Conservation (phyloP, 1,140 invertebrate species). For the Rhyzopertha dominica region DNA sequence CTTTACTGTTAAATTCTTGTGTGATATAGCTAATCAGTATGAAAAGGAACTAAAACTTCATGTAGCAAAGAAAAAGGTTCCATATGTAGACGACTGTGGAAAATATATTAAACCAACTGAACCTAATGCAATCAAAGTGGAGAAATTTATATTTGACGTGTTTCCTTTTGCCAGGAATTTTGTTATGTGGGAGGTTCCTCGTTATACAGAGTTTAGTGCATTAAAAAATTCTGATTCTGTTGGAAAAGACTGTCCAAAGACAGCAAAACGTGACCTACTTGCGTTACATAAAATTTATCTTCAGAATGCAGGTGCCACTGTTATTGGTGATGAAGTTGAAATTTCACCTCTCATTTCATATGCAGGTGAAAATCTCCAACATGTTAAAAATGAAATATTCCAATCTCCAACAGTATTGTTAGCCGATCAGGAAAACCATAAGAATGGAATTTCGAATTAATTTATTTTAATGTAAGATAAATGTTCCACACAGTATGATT, state of each 20-base stretch:
- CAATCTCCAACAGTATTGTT: slow-evolving; percentile 3
- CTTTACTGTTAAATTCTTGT: slow-evolving; percentile 84
- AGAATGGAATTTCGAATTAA: too few species aligned
- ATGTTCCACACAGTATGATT: too few species aligned
- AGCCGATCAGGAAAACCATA: neutral
- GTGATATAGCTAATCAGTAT: slow-evolving; percentile 55
- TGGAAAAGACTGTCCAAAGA: slow-evolving; percentile 86
- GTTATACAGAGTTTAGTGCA: slow-evolving; percentile 94
- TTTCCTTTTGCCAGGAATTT: slow-evolving; percentile 91
- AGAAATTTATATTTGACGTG: slow-evolving; percentile 99
- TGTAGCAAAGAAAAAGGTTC: slow-evolving; percentile 97
- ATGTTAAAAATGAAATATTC: slow-evolving; percentile 57
- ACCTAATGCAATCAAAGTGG: slow-evolving; percentile 97
- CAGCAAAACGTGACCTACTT: slow-evolving; percentile 73
- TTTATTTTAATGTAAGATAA: too few species aligned
- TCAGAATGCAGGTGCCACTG: slow-evolving; percentile 73
- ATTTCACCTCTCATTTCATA: slow-evolving; percentile 91
- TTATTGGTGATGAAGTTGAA: slow-evolving; percentile 72
- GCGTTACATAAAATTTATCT: slow-evolving; percentile 81
- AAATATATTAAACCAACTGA: slow-evolving; percentile 66
- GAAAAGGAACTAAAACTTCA: slow-evolving; percentile 81
- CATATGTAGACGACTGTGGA: slow-evolving; percentile 73
- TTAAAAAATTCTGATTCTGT: slow-evolving; percentile 88
- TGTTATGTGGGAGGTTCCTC: slow-evolving; percentile 87
- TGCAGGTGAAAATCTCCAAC: slow-evolving; percentile 75